Base-by-base conservation (phyloP, 2,797 vertebrate species). In the Galagoides demidoff region DNA sequence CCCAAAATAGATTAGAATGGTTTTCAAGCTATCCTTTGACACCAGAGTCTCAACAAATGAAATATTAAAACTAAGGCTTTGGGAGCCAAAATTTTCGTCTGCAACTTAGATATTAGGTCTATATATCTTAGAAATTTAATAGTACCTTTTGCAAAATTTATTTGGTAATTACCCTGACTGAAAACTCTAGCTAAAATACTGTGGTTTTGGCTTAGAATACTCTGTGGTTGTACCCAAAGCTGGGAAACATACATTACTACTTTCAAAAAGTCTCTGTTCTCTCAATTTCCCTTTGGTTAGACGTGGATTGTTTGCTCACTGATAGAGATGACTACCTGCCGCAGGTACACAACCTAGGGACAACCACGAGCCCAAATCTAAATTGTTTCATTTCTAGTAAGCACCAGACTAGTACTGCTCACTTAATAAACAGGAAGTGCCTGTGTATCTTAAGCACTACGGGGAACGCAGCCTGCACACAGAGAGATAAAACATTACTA, bases 311-410 rank as follows among this genome's bases (percentile, higher is more conserved):
- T 87, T 73, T 59, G 37, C 20, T 19, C 39, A 64, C 64, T 49
- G 52, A 34, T n/a, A 77, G 14, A 88, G 63, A 81, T 55, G 55
- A 95, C 3, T 12, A 73, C 7, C 1, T 52, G 34, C 79, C 78
- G 64, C n/a, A 55, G 66, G 81, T 70, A 89, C 27, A 92, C 12
- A 68, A 39, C 34, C 22, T 13, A 59, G 31, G 22, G 78, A 34
- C 16, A 63, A 59, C n/a, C 27, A 74, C 31, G 89, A 68, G 64
- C 27, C 27, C n/a, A 73, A 79, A 92, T 61, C 43, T 43, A 87
- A 89, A 86, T 59, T 27, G 59, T 77, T 90, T 66, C 14, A 37
- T 88, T 81, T 95, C 85, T 84, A 82, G 68, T 66, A 78, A 94
- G 17, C n/a, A 66, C 45, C 31, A 64, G 34, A 57, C 23, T 37